Percentiles rank a stretch among this genome's conserved stretches.
phyloP scores from a whole-genome alignment of 2,113 vertebrate genomes.

The Trogon surrucura region DNA sequence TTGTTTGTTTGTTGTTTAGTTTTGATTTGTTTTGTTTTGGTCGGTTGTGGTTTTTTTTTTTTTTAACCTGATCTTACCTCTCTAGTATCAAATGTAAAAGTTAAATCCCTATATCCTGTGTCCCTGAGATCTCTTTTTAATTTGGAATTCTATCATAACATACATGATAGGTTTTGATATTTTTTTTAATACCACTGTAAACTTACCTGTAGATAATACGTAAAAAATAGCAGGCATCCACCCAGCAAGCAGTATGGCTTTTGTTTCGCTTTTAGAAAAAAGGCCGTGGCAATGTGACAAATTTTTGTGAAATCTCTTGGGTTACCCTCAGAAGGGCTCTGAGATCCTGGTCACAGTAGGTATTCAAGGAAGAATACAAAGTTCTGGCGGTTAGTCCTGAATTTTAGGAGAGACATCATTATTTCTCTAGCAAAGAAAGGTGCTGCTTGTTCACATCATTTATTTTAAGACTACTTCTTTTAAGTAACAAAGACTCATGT shows the following conservation, averaged over 20 bases:
- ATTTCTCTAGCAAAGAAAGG: neutral
- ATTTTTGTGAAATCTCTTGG: neutral
- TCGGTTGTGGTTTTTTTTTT: neutral
- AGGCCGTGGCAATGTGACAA: neutral
- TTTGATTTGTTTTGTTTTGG: too few relatives aligned
- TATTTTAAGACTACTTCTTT: neutral
- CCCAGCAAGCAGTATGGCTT: neutral
- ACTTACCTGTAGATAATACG: neutral
- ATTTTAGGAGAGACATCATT: neutral
- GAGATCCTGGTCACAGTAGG: neutral
- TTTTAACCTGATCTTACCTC: neutral
- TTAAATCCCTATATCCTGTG: neutral
- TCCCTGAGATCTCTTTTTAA: neutral
- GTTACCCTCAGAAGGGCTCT: neutral
- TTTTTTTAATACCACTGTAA: neutral
- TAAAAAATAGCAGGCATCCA: neutral
- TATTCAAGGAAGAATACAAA: neutral
- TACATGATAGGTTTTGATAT: too few relatives aligned
- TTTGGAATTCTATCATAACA: too few relatives aligned
- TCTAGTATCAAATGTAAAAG: neutral
- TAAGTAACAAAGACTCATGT: neutral
- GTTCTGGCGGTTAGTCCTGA: neutral
- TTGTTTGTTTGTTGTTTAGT: too few relatives aligned
- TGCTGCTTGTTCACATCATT: neutral
- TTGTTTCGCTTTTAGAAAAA: conserved; percentile 3